Conservation (phyloP, 2,797 vertebrate species). For the Falco naumanni region DNA sequence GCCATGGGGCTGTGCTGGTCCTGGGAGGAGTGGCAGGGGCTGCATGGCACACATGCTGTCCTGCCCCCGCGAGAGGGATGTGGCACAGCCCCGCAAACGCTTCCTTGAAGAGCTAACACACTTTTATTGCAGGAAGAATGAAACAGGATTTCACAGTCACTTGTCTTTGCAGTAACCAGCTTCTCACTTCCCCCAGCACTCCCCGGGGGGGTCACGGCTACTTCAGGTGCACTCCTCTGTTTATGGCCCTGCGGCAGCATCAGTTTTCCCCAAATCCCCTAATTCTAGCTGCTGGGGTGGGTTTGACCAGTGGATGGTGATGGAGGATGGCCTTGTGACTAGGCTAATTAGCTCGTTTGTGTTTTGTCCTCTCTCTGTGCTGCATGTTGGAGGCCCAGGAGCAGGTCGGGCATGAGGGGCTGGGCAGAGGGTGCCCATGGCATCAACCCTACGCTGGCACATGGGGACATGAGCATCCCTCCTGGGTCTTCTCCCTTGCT, state of each 20-base stretch:
- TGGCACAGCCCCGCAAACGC: neutral
- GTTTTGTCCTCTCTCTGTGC: rapidly evolving
- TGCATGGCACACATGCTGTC: rapidly evolving
- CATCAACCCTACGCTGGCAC: rapidly evolving
- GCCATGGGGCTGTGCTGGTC: rapidly evolving
- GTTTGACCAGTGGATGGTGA: neutral
- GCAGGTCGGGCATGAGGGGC: neutral
- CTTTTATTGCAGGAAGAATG: constrained; percentile 53
- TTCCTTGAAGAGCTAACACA: neutral
- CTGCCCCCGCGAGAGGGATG: neutral
- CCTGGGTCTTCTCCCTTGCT: rapidly evolving
- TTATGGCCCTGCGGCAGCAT: constrained; percentile 15
- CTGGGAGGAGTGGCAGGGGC: rapidly evolving
- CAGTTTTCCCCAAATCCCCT: neutral
- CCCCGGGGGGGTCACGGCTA: neutral
- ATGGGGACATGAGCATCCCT: neutral
- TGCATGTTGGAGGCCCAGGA: rapidly evolving
- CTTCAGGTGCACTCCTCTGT: constrained; percentile 58
- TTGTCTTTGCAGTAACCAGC: constrained; percentile 57
- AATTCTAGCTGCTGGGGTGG: neutral
- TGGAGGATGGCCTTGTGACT: neutral
- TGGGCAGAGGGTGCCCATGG: neutral
- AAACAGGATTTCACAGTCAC: constrained; percentile 66
- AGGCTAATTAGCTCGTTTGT: neutral
- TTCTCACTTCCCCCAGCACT: constrained; percentile 59